Evolutionary conservation across 2,888 invertebrate genomes (phyloP), one percentile per base, ranked within the genome.

Genomic region (Philopedon plagiatum): DNA sequence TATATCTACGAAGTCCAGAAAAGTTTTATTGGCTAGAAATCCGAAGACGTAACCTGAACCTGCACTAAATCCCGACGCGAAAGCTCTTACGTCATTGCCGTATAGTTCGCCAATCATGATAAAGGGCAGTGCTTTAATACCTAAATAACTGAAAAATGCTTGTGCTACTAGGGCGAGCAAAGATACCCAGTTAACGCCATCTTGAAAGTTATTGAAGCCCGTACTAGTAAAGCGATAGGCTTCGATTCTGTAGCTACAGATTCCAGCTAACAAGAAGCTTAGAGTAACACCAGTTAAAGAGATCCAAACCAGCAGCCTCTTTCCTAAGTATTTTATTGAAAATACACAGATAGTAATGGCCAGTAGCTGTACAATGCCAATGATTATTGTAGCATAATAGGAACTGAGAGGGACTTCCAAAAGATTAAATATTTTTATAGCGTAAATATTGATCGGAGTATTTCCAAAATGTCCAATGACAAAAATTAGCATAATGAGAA

Each of bases 381-480:
- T 86, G 26, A 92, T 85, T 39, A 94, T 88, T 0, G 94, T 93
- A 0, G 94, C 93, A 71, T 91, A 90, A 84, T 93, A 94, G 80
- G 92, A 90, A 80, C 94, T 90, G 69, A 94, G 89, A 0, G 94
- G 94, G 0, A 93, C 90, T 57, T 92, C 88, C 19, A 94, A 81
- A 70, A 89, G 88, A 60, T 90, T 88, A 80, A 94, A 94, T 78
- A 94, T 93, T 74, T 87, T 89, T 4, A 94, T 93, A 15, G 93
- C 92, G 79, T 91, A 93, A 0, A 92, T 92, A 86, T 91, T 90
- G 29, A 94, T 84, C 0, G 93, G 90, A 0, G 91, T 91, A 87
- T 92, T 91, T 0, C 94, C 94, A 79, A 94, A 94, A 79, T 93
- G 90, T 0, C 91, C 90, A 11, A 93, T 87, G 78, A 93, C 92